Base-by-base conservation (phyloP, 2,888 invertebrate species). In the Drosophila mayaguana region DNA sequence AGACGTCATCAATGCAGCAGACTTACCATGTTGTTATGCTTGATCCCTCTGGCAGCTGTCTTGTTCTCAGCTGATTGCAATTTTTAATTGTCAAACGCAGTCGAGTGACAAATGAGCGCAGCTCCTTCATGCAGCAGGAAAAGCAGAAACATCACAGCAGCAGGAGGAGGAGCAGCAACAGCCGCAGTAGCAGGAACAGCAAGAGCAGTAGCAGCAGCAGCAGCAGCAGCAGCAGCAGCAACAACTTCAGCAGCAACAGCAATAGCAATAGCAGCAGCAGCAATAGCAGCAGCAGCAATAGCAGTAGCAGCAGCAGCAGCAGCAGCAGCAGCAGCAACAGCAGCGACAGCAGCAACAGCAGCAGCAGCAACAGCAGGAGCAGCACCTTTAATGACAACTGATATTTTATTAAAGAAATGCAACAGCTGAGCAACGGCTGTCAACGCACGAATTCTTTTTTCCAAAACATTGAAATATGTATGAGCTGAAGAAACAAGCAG, bases 61-160 rank as follows among this genome's bases (percentile, higher is more conserved):
- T 64, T 42, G 36, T 42, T 64, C 51, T 64, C 75, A 75, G 75
- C 63, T 68, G 75, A 67, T 72, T 78, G 75, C 87, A 68, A 81
- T 88, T 88, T 85, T 88, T 83, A 88, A 88, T 86, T 85, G 86
- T 88, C 83, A 85, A 83, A 73, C 75, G 78, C 86, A 85, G 75
- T 80, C 78, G 69, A 75, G 81, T 85, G 86, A 85, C 81, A 85
- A 85, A 88, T 85, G 62, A 75, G 82, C 59, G 78, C 71, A 60
- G 57, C 72, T 66, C 60, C 60, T 53, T 57, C 16, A 14, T 40
- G 42, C 46, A 45, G 18, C 42, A 64, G 42, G 8, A 54, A 6
- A 1, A 45, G 34, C 14, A 36, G n/a, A 32, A 51, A 45, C 18
- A 36, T 12, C 4, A 36, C 3, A 36, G 1, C 4, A 36, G 4